Base-by-base conservation (phyloP, 2,113 vertebrate species). In the Phocoena phocoena region DNA sequence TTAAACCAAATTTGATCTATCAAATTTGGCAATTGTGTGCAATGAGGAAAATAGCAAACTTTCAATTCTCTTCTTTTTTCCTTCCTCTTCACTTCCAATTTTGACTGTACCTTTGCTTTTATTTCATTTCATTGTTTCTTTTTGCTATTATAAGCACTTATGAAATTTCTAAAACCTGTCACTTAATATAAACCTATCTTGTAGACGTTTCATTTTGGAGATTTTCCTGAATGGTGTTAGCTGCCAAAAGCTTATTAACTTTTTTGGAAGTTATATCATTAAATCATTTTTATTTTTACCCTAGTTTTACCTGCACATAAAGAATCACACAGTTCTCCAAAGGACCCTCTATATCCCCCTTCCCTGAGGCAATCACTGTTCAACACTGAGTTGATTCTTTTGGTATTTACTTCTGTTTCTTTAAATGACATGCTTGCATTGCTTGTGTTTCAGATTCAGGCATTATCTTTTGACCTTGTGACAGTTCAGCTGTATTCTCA, bases 81-180 rank as follows among this genome's bases (percentile, higher is more conserved):
- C 58, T 86, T 86, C 2, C 8, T 58, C 11, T 26, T 84, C 11
- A 94, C 20, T 25, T 92, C 23, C 55, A 84, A 15, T 77, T 79
- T 58, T 67, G 26, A 14, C 8, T 60, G 21, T 84, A 84, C 2
- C 8, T 53, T 92, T 81, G 38, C 28, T 81, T 74, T 94, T 84
- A 80, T 82, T 94, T n/a, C 41, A 70, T 88, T 79, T 74, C 20
- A 44, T 89, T 74, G 15, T 85, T 71, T 67, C 41, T 18, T 97
- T 95, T 97, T 93, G n/a, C 36, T 62, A 60, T 88, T 79, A 38
- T 1, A 71, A 38, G 41, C 31, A 91, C 93, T 93, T 77, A 70
- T 83, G 47, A 76, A 88, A 68, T 77, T 70, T 41, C 11, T 70
- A 44, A 71, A 79, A 25, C 14, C 7, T 83, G 9, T 41, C 36